Evolutionary conservation across 1,140 invertebrate species (phyloP).

Genomic region (Campoletis sonorensis): DNA sequence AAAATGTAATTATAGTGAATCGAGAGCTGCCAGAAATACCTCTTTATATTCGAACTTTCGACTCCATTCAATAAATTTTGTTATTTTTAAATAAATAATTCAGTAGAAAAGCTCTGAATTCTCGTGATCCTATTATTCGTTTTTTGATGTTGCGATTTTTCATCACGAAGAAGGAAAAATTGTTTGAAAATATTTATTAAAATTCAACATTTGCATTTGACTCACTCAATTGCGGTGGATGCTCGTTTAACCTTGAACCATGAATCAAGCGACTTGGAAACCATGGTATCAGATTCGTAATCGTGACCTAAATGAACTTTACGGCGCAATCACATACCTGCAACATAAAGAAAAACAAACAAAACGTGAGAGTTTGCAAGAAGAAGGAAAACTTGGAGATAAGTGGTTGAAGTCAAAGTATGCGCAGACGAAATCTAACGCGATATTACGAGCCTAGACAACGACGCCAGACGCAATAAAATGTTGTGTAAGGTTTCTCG

Average conservation of each 20-base stretch:
- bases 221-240: too few species aligned
- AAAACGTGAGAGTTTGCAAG: background rate
- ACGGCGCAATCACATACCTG: slow-evolving; percentile 2
- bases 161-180: too few species aligned
- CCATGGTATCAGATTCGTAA: background rate
- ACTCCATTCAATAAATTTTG: too few species aligned
- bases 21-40: too few species aligned
- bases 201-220: too few species aligned
- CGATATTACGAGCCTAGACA: background rate
- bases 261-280: background rate
- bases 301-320: background rate
- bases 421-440: background rate
- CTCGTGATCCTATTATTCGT: too few species aligned
- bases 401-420: background rate
- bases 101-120: too few species aligned
- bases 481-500: background rate
- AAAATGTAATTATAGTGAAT: too few species aligned
- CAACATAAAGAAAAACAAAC: background rate
- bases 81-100: too few species aligned
- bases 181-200: too few species aligned
- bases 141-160: too few species aligned
- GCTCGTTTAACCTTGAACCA: background rate
- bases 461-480: slow-evolving; percentile 2
- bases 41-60: too few species aligned
- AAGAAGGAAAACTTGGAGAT: background rate